Evolutionary conservation across 2,113 vertebrate species (phyloP).

Genomic region (Nymphicus hollandicus): DNA sequence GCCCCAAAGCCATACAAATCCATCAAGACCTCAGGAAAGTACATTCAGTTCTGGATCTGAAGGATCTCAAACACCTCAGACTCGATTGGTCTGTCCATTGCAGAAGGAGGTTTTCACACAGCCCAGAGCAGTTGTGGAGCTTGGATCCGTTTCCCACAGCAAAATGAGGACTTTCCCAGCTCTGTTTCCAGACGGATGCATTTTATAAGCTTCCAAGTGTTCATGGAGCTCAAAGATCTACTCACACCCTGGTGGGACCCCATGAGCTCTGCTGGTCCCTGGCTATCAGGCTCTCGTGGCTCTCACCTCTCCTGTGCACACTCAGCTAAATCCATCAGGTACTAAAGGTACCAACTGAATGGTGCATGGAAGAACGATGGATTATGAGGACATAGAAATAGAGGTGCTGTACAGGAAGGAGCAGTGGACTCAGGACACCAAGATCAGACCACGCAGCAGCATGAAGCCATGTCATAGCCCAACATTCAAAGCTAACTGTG

Average conservation of each 20-base stretch:
- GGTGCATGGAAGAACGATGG: too few relatives aligned
- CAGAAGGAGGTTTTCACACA: neutral
- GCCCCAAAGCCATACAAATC: neutral
- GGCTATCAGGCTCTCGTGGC: neutral
- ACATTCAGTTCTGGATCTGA: neutral
- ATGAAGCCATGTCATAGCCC: fast-evolving
- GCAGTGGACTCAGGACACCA: neutral
- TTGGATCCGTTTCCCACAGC: neutral
- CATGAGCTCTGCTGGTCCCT: neutral
- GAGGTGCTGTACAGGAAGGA: neutral
- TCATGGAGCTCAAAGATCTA: neutral
- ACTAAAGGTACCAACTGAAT: neutral
- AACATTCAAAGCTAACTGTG: neutral
- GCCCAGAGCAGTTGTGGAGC: neutral
- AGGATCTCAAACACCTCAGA: neutral
- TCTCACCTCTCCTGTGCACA: too few relatives aligned
- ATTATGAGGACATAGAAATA: fast-evolving
- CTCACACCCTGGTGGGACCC: neutral
- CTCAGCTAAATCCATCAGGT: neutral
- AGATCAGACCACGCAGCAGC: neutral
- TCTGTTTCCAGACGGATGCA: fast-evolving
- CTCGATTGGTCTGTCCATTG: fast-evolving
- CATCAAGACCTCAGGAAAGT: fast-evolving
- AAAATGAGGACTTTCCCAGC: neutral
- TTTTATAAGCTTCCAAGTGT: neutral